Percentiles rank a stretch among this genome's conserved stretches.
phyloP scores from a whole-genome alignment of 2,113 vertebrate species.

The Deroptyus accipitrinus region DNA sequence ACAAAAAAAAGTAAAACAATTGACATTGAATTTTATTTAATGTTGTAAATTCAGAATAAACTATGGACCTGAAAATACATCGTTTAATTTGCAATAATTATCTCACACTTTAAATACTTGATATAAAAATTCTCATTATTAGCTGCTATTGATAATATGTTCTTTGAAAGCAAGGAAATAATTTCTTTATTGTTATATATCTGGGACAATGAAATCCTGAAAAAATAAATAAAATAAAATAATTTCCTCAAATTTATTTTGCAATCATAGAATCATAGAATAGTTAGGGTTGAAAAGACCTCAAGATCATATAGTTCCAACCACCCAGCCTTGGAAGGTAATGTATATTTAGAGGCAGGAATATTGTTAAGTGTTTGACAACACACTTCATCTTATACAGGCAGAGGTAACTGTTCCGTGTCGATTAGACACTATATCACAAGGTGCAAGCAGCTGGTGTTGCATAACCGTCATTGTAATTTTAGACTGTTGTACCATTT shows the following conservation, averaged over 20 bases:
- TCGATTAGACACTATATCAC: conserved; percentile 31
- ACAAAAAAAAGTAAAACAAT: background rate
- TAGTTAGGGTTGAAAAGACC: too few species aligned
- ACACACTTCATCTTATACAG: background rate
- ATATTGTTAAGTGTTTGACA: background rate
- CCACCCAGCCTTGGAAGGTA: background rate
- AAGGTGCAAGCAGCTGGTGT: conserved; percentile 32
- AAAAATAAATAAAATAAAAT: background rate
- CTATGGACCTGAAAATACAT: background rate
- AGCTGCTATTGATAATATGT: background rate
- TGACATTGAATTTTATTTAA: background rate
- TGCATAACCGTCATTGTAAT: conserved; percentile 30
- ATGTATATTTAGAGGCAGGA: background rate
- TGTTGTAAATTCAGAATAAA: background rate
- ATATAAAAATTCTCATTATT: background rate
- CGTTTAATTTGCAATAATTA: background rate
- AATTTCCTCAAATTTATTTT: background rate
- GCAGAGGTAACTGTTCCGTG: conserved; percentile 25
- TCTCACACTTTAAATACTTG: background rate
- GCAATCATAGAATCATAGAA: too few species aligned
- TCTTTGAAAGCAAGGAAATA: background rate
- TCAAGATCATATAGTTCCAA: too few species aligned
- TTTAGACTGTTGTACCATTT: conserved; percentile 18
- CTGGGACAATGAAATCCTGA: background rate
- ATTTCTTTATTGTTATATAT: background rate